phyloP scores from a whole-genome alignment of 2,888 invertebrate genomes.

The Caenorhabditis zanzibari region DNA sequence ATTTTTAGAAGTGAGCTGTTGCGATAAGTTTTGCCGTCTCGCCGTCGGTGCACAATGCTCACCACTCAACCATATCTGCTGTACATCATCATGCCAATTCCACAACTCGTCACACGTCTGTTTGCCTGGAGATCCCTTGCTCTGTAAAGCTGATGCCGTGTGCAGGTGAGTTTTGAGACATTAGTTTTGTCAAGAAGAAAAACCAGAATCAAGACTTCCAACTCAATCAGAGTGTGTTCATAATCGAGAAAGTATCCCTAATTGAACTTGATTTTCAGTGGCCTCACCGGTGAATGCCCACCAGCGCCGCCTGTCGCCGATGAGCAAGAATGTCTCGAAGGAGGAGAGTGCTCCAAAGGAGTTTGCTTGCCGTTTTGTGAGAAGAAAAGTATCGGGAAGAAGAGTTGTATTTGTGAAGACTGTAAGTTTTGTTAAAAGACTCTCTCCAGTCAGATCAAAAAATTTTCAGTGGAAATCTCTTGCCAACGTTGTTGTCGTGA shows the following conservation, averaged over 20 bases:
- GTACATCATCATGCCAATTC: conserved; percentile 91
- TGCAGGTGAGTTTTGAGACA: conserved; percentile 81
- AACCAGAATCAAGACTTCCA: too few species aligned
- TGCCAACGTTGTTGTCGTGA: conserved; percentile 92
- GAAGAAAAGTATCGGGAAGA: conserved; percentile 89
- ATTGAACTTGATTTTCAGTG: conserved; percentile 88
- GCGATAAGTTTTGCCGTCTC: conserved; percentile 62
- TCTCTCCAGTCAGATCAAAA: too few species aligned
- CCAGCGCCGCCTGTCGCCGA: conserved; percentile 92
- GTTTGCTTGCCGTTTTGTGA: conserved; percentile 96
- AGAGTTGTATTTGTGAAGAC: conserved; percentile 97
- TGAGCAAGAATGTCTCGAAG: conserved; percentile 92
- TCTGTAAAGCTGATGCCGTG: conserved; percentile 92
- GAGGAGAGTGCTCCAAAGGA: conserved; percentile 92
- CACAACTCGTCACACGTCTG: conserved; percentile 88
- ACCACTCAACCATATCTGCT: conserved; percentile 97
- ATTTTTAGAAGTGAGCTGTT: conserved; percentile 57
- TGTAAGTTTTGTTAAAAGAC: conserved; percentile 86
- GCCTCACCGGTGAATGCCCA: conserved; percentile 90
- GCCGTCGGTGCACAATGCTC: conserved; percentile 85
- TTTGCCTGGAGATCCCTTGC: conserved; percentile 92
- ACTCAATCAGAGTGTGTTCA: too few species aligned
- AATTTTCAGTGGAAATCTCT: conserved; percentile 90
- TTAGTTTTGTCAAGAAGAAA: too few species aligned
- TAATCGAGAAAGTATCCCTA: too few species aligned